Evolutionary conservation across 2,797 vertebrate species (phyloP).

Genomic region (Brachyrhaphis roseni): DNA sequence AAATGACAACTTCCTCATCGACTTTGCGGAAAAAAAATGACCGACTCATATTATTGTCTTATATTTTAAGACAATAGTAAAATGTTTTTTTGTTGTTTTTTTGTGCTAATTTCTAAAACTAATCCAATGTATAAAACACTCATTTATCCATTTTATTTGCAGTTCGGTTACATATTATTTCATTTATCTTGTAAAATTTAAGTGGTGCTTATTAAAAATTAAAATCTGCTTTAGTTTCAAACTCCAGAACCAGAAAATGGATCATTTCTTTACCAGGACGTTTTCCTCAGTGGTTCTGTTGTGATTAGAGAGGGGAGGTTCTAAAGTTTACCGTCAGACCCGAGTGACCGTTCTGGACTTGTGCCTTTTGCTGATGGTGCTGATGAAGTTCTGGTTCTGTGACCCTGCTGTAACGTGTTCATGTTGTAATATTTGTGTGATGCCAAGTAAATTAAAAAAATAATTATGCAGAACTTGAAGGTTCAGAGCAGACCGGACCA

Average conservation of each 20-base stretch:
- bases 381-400: constrained; percentile 54
- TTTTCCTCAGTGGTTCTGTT: background rate
- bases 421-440: constrained; percentile 2
- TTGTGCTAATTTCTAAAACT: background rate
- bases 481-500: background rate
- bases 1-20: background rate
- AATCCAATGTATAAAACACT: background rate
- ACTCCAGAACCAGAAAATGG: background rate
- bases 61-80: background rate
- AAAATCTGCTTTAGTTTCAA: background rate
- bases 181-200: background rate
- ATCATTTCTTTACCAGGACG: background rate
- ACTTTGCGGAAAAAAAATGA: background rate
- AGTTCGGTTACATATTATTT: background rate
- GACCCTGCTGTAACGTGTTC: background rate
- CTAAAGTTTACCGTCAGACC: background rate
- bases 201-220: constrained; percentile 1
- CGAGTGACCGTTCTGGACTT: constrained; percentile 81
- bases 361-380: constrained; percentile 97
- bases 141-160: background rate
- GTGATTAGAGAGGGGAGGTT: background rate
- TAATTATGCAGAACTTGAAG: background rate
- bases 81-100: background rate
- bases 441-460: constrained; percentile 1
- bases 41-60: background rate